A percentile compares a stretch with the other conserved stretches of the same genome.
These are phyloP conservation scores for Gerris buenoi DNA, from an alignment of 1,140 invertebrate genomes.

Conservation along the genomic window DNA sequence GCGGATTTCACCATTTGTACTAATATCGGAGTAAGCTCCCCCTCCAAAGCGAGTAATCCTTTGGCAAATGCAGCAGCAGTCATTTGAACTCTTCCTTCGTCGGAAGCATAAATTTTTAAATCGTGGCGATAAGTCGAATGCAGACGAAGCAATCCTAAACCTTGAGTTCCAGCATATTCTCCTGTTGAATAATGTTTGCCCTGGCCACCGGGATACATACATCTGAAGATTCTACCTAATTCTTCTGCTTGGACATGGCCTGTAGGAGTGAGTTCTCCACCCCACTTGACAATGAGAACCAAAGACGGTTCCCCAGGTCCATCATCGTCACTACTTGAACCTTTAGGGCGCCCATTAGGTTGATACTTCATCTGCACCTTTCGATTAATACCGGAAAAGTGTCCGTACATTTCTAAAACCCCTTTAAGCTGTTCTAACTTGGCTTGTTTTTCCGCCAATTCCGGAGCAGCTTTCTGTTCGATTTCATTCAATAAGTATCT, in stretches of 20 bases:
- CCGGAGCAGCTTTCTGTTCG: conserved; percentile 62
- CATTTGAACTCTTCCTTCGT: conserved; percentile 98
- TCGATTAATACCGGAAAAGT: conserved; percentile 98
- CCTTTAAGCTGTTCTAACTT: conserved; percentile 96
- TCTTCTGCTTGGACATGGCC: conserved; percentile 94
- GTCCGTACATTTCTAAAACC: conserved; percentile 99
- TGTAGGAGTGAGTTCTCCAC: conserved; percentile 95
- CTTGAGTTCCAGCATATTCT: conserved; percentile 76
- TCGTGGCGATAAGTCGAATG: conserved; percentile 98
- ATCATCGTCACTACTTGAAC: conserved; percentile 89
- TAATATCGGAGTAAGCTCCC: conserved; percentile 93
- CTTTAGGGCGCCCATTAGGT: conserved; percentile 79
- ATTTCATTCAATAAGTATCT: conserved; percentile 75
- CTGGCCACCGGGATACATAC: conserved; percentile 92
- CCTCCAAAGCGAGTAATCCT: conserved; percentile 89
- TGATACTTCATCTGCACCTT: conserved; percentile 99
- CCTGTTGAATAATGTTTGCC: conserved; percentile 50
- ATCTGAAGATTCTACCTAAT: conserved; percentile 91
- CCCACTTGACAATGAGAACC: conserved; percentile 96
- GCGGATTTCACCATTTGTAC: conserved; percentile 99
- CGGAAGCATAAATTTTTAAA: conserved; percentile 97
- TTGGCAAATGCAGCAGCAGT: conserved; percentile 98
- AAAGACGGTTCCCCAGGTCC: conserved; percentile 71
- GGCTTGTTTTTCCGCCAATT: conserved; percentile 91
- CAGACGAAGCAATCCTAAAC: conserved; percentile 76